Evolutionary conservation across 2,888 invertebrate genomes (phyloP).

Genomic region (Cryptus viduatorius): DNA sequence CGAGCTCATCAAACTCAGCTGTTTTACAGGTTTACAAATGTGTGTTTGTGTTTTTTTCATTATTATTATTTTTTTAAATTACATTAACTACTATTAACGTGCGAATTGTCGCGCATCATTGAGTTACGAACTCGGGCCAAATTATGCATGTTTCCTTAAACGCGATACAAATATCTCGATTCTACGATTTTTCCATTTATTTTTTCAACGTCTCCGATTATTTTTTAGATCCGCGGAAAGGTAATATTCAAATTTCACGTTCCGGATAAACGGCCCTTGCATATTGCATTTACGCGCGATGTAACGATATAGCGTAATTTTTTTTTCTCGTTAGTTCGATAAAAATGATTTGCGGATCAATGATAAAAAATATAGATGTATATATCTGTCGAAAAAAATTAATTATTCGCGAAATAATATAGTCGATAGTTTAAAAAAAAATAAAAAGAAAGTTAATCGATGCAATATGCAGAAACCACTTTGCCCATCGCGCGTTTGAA

Average conservation of each 20-base stretch:
- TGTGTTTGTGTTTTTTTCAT: too few species aligned
- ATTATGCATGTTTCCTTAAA: conserved; percentile 52
- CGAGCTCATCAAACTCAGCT: conserved; percentile 25
- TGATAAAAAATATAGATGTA: conserved; percentile 18
- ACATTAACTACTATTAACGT: conserved; percentile 32
- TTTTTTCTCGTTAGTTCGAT: background rate
- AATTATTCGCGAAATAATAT: background rate
- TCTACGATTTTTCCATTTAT: background rate
- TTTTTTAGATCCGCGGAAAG: conserved; percentile 43
- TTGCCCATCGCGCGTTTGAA: conserved; percentile 27
- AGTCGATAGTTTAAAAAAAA: background rate
- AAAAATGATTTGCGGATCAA: background rate
- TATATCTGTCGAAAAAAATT: background rate
- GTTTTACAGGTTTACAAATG: conserved; percentile 39
- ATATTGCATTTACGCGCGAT: conserved; percentile 16
- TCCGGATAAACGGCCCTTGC: conserved; percentile 36
- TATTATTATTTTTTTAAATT: background rate
- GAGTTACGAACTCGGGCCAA: conserved; percentile 33
- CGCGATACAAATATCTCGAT: conserved; percentile 42
- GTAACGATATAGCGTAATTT: background rate
- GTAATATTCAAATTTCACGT: conserved; percentile 35
- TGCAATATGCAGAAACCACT: conserved; percentile 23
- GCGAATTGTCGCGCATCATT: conserved; percentile 21
- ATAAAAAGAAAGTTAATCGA: background rate
- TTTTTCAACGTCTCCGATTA: conserved; percentile 4